A percentile compares a stretch with the other conserved stretches of the same genome.
phyloP scores from a whole-genome alignment of 2,797 vertebrate genomes.

The Acridotheres tristis region DNA sequence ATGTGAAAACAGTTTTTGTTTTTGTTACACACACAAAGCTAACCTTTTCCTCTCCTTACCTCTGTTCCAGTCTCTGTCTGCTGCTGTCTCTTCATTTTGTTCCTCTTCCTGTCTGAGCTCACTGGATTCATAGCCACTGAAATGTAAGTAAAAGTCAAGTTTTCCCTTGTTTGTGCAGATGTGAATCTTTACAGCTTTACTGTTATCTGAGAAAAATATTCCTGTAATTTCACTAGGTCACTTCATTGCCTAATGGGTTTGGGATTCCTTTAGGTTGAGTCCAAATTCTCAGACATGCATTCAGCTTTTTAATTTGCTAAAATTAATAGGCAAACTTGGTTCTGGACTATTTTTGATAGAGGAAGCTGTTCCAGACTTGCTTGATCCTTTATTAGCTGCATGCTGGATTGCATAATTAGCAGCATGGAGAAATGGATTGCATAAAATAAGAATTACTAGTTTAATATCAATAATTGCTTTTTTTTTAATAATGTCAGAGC shows the following conservation, averaged over 20 bases:
- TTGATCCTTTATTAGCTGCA: neutral
- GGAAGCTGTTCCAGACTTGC: neutral
- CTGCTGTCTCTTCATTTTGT: conserved; percentile 98
- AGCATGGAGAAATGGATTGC: neutral
- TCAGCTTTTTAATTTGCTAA: neutral
- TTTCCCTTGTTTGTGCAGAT: neutral
- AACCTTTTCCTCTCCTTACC: conserved; percentile 14
- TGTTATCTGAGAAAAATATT: neutral
- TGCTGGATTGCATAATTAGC: neutral
- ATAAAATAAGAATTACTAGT: neutral
- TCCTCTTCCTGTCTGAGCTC: conserved; percentile 98
- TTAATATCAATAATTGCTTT: neutral
- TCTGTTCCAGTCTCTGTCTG: conserved; percentile 93
- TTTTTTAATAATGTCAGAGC: neutral
- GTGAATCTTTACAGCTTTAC: neutral
- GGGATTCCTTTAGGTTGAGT: conserved; percentile 8
- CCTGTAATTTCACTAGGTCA: neutral
- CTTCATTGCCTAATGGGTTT: neutral
- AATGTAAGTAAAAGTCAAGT: conserved; percentile 86
- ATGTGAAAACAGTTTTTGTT: neutral
- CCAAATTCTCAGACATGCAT: neutral
- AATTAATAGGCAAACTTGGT: neutral
- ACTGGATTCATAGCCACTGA: conserved; percentile 98
- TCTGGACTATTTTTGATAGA: neutral
- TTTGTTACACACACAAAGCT: neutral